These are phyloP conservation scores for Catagonus wagneri DNA, from an alignment of 2,113 vertebrate genomes.

Conservation along the genomic window DNA sequence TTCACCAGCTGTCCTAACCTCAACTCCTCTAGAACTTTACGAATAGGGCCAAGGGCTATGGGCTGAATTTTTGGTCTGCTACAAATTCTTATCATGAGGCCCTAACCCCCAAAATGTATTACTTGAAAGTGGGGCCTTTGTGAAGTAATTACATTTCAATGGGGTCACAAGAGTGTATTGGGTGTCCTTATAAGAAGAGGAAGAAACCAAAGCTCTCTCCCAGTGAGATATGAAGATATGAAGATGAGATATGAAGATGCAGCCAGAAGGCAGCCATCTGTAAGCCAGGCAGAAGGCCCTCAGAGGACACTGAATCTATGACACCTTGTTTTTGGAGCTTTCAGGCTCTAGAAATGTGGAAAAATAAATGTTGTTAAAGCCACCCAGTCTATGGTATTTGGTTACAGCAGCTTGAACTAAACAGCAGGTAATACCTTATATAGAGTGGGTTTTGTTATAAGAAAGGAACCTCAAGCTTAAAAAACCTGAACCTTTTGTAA, in stretches of 20 bases:
- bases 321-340: not conserved
- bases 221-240: not conserved
- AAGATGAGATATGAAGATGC: not conserved
- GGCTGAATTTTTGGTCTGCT: not conserved
- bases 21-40: not conserved
- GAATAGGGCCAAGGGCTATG: not conserved
- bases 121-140: not conserved
- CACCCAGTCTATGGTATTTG: not conserved
- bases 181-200: not conserved
- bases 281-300: not conserved
- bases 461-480: not conserved
- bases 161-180: not conserved
- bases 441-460: not conserved
- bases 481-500: not conserved
- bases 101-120: not conserved
- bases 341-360: not conserved
- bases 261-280: not conserved
- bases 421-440: not conserved
- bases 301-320: not conserved
- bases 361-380: not conserved
- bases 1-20: not conserved
- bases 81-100: not conserved
- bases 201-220: not conserved
- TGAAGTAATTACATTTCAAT: not conserved
- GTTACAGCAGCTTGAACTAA: not conserved